phyloP scores from a whole-genome alignment of 2,113 vertebrate genomes.

The Catharus minimus region DNA sequence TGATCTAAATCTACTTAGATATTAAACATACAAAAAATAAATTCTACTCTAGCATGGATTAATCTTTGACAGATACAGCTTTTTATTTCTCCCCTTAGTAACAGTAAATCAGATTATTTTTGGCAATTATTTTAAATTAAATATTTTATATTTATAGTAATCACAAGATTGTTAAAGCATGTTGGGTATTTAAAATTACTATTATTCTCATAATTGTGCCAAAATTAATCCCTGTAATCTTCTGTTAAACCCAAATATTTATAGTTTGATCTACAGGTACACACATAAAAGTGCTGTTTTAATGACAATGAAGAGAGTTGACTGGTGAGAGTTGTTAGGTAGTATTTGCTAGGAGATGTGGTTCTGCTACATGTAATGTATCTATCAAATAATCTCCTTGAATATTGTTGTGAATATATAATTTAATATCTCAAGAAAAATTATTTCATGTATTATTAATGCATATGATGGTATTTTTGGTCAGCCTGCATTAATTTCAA shows the following conservation, averaged over 20 bases:
- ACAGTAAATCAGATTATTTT: background rate
- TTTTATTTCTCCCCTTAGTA: background rate
- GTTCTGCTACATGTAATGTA: background rate
- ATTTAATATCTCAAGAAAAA: background rate
- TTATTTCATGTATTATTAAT: background rate
- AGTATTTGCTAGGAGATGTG: background rate
- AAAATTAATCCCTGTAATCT: background rate
- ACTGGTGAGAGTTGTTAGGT: background rate
- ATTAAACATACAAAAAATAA: background rate
- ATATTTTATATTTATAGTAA: background rate
- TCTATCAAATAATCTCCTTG: background rate
- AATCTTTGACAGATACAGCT: background rate
- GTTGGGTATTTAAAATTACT: rapidly evolving
- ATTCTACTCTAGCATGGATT: background rate
- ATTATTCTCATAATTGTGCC: background rate
- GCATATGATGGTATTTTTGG: background rate
- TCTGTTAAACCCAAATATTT: background rate
- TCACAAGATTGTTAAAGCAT: background rate
- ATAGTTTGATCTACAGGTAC: background rate
- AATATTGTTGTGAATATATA: background rate
- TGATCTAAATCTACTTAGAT: background rate
- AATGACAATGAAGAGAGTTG: background rate
- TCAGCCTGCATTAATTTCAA: background rate
- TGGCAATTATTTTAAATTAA: background rate
- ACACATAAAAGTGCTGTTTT: background rate